Percentiles rank a stretch among this genome's conserved stretches.
Evolutionary conservation across 2,888 invertebrate species (phyloP).

Genomic region (Drosophila formosana): DNA sequence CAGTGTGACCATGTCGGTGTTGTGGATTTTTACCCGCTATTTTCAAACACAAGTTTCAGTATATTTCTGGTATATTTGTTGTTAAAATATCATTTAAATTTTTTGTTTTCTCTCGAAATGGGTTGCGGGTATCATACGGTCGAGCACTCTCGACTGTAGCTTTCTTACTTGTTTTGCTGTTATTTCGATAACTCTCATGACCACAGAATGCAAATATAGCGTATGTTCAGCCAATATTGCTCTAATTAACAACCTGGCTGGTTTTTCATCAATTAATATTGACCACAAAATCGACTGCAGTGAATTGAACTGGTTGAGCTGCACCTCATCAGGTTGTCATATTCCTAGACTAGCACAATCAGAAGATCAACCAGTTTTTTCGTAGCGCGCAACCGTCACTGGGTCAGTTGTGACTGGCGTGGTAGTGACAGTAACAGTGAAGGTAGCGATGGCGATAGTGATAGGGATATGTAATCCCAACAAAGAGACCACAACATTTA

Average conservation of each 20-base stretch:
- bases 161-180: too few species aligned
- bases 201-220: conserved; percentile 60
- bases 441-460: neutral
- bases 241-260: conserved; percentile 65
- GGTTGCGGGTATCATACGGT: too few species aligned
- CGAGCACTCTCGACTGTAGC: too few species aligned
- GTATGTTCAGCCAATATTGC: conserved; percentile 40
- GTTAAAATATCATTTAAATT: too few species aligned
- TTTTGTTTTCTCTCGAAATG: too few species aligned
- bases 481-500: conserved; percentile 40
- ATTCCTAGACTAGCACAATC: conserved; percentile 65
- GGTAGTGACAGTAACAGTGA: conserved; percentile 13
- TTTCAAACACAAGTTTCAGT: too few species aligned
- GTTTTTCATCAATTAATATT: conserved; percentile 37
- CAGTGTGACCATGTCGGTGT: too few species aligned
- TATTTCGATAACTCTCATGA: conserved; percentile 25
- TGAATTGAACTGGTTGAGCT: conserved; percentile 48
- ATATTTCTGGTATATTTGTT: too few species aligned
- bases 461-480: conserved; percentile 37
- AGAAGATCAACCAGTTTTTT: conserved; percentile 75
- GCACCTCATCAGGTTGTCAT: conserved; percentile 50
- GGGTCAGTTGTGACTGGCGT: conserved; percentile 67
- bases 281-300: conserved; percentile 64
- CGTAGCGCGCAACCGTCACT: conserved; percentile 65
- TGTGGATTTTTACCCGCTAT: too few species aligned